These are phyloP conservation scores for Calliopum simillimum DNA, from an alignment of 2,888 invertebrate species.

Conservation along the genomic window DNA sequence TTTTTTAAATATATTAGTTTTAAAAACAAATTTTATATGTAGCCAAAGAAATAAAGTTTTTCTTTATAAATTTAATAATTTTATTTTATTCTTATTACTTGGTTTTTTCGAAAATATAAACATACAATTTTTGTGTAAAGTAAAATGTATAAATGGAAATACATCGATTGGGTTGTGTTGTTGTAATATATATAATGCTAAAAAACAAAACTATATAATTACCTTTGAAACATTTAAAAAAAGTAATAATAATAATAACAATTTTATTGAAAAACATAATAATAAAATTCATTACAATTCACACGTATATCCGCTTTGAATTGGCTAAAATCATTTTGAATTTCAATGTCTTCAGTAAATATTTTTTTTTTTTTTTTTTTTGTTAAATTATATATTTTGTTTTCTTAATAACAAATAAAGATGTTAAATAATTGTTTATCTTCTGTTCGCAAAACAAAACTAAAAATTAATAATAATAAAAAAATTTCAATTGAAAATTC, in stretches of 20 bases:
- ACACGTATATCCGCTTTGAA: neutral
- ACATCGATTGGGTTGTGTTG: constrained; percentile 67
- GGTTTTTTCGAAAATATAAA: neutral
- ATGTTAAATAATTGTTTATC: constrained; percentile 38
- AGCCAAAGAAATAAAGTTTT: neutral
- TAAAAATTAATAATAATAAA: constrained; percentile 45
- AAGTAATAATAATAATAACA: constrained; percentile 23
- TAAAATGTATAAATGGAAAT: constrained; percentile 42
- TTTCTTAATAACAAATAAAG: constrained; percentile 44
- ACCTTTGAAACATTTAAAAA: constrained; percentile 38
- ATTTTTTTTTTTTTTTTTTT: constrained; percentile 34
- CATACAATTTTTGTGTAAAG: too few relatives aligned
- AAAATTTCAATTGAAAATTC: constrained; percentile 53
- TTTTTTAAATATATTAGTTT: constrained; percentile 16
- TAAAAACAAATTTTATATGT: constrained; percentile 11
- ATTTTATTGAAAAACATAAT: neutral
- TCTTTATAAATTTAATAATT: too few relatives aligned
- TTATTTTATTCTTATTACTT: neutral
- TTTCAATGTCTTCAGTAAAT: too few relatives aligned
- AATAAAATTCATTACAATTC: neutral
- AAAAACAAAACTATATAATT: constrained; percentile 17
- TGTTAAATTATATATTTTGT: constrained; percentile 32
- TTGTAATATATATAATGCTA: constrained; percentile 48
- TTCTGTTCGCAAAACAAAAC: neutral
- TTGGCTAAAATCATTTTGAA: neutral